Base-by-base conservation (phyloP, 2,888 invertebrate genomes). In the Heliconius ethilla region DNA sequence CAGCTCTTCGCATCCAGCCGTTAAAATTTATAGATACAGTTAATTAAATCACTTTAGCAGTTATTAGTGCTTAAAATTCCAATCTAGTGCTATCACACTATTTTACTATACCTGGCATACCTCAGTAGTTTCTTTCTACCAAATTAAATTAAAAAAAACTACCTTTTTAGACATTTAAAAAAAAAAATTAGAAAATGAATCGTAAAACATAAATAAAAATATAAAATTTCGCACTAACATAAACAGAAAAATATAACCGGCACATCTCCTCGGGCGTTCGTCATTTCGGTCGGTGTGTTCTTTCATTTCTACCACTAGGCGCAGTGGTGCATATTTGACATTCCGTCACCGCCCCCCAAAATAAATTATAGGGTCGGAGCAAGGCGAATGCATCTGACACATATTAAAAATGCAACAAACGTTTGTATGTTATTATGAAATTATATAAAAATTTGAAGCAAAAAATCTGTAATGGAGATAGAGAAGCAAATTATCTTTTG, bases 321-420 rank as follows among this genome's bases (percentile, higher is more conserved):
- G 89, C 90, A 90, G 88, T 82, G 83, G 82, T 85, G 88, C 87
- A 90, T 92, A 91, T 92, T 92, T 92, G 92, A 92, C 92, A 93
- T 93, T 91, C 92, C 92, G 89, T 90, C 90, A 89, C 89, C 91
- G 90, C 92, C 92, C 88, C 89, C 85, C 40, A 81, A 84, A 80
- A 78, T 82, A 75, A 78, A 79, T 78, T 83, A 73, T 79, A 82
- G 45, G 78, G 70, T 77, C 15, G 87, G 88, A 27, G 87, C 85
- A 90, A 87, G 87, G 77, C 37, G 78, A 69, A 75, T 73, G 66
- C 66, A 66, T 72, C 76, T 55, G 76, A 55, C 65, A 72, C 66
- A 66, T 72, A 76, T 76, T 76, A 76, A 66, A 72, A 76, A 70
- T 72, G 65, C 65, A 76, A 76, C 70, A 76, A 76, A 37, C 72